phyloP scores from a whole-genome alignment of 1,140 invertebrate genomes.

The Platyura marginata region DNA sequence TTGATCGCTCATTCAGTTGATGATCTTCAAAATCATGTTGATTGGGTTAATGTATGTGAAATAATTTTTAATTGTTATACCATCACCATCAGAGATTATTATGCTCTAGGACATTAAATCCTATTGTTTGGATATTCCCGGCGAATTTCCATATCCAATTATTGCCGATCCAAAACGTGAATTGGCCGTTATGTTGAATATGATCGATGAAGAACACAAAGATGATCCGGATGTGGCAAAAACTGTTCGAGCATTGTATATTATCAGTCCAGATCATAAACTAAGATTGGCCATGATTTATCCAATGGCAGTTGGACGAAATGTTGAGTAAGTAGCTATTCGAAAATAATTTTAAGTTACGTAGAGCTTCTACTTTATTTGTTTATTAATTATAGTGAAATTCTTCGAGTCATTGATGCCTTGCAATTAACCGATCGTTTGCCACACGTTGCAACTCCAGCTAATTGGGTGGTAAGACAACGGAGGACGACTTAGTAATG shows the following conservation, averaged over 20 bases:
- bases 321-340: constrained; percentile 58
- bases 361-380: neutral
- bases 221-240: constrained; percentile 49
- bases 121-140: constrained; percentile 45
- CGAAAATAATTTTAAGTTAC: neutral
- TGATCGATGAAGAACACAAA: constrained; percentile 70
- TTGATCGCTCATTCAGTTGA: constrained; percentile 79
- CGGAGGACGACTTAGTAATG: neutral
- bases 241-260: constrained; percentile 69
- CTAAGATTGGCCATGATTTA: constrained; percentile 75
- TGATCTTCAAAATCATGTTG: constrained; percentile 50
- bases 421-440: constrained; percentile 57
- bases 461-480: constrained; percentile 59
- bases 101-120: constrained; percentile 67
- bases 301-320: constrained; percentile 77
- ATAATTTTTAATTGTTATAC: constrained; percentile 3
- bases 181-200: constrained; percentile 60
- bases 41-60: constrained; percentile 51
- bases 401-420: constrained; percentile 73
- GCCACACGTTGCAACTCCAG: constrained; percentile 65
- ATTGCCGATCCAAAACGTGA: constrained; percentile 64
- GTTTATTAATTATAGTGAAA: constrained; percentile 43
- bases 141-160: constrained; percentile 69
- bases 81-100: constrained; percentile 7
- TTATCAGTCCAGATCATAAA: constrained; percentile 73